These are phyloP conservation scores for Calephelis perditalis DNA, from an alignment of 2,888 invertebrate species.

Conservation along the genomic window DNA sequence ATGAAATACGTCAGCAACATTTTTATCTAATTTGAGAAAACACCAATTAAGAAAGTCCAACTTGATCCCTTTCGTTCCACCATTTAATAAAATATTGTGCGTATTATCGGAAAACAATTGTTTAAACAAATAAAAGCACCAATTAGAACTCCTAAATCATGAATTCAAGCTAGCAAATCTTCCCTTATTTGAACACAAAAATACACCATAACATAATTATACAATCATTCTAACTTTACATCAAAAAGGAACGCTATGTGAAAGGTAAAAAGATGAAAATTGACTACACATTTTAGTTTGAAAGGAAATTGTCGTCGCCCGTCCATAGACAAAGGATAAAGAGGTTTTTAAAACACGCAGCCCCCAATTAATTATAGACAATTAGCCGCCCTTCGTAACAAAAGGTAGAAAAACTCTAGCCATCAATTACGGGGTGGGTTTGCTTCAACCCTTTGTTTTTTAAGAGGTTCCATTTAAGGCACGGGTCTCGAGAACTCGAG, in stretches of 20 bases:
- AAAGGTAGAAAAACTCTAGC: conserved; percentile 73
- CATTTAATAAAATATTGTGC: conserved; percentile 14
- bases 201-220: not conserved
- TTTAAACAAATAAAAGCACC: conserved; percentile 43
- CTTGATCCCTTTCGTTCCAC: not conserved
- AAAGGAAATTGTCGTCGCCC: conserved; percentile 11
- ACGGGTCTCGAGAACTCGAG: conserved; percentile 16
- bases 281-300: not conserved
- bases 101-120: conserved; percentile 26
- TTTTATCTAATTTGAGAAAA: not conserved
- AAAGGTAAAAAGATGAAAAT: not conserved
- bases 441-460: conserved; percentile 52
- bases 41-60: not conserved
- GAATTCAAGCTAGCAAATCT: conserved; percentile 44
- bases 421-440: conserved; percentile 62
- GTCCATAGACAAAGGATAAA: conserved; percentile 12
- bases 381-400: conserved; percentile 72
- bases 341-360: conserved; percentile 50
- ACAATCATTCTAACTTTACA: not conserved
- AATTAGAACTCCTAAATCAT: conserved; percentile 49
- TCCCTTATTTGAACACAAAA: conserved; percentile 42
- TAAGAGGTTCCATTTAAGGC: conserved; percentile 41
- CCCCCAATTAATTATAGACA: conserved; percentile 73
- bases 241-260: not conserved
- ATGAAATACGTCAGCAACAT: not conserved